Conservation (phyloP, 2,888 invertebrate genomes). For the Ceriagrion tenellum region DNA sequence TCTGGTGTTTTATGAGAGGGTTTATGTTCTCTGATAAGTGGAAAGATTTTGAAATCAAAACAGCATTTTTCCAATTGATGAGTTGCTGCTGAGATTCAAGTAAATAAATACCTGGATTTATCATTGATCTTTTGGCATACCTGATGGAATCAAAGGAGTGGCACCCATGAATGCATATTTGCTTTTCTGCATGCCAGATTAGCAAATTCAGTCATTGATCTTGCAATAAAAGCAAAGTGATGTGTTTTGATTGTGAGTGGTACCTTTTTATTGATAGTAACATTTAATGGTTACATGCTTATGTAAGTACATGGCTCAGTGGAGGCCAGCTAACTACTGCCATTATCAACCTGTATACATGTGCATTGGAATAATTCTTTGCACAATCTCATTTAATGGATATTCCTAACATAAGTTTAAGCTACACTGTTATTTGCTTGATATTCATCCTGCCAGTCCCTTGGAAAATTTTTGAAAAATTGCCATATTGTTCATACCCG, state of each 20-base stretch:
- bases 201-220: background rate
- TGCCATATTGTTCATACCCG: too few species aligned
- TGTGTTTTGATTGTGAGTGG: slow-evolving; percentile 2
- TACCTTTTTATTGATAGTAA: background rate
- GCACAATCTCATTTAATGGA: too few species aligned
- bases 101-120: slow-evolving; percentile 22
- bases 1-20: slow-evolving; percentile 10
- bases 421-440: too few species aligned
- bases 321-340: background rate
- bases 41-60: background rate
- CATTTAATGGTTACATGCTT: background rate
- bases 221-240: slow-evolving; percentile 21
- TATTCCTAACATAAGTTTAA: too few species aligned
- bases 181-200: background rate
- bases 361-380: too few species aligned
- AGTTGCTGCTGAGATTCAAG: slow-evolving; percentile 26
- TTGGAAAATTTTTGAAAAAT: background rate
- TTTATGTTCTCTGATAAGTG: slow-evolving; percentile 9
- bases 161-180: slow-evolving; percentile 6
- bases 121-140: slow-evolving; percentile 19
- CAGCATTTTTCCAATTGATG: background rate
- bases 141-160: slow-evolving; percentile 15
- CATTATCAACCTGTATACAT: too few species aligned
- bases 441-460: background rate
- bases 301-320: background rate